Conservation (phyloP, 2,888 invertebrate genomes). For the Hirudinaria manillensis region DNA sequence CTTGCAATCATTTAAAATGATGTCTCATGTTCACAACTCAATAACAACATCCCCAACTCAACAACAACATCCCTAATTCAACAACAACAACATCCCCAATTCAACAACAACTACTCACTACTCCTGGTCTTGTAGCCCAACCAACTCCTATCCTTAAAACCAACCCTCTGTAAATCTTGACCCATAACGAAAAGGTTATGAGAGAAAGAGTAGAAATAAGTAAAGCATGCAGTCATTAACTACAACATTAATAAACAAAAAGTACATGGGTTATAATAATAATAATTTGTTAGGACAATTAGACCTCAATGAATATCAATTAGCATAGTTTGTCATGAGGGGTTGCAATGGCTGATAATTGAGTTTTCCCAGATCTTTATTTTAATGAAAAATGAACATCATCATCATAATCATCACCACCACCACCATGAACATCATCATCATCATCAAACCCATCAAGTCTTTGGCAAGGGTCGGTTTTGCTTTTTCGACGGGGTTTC, state of each 20-base stretch:
- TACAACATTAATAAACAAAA: not conserved
- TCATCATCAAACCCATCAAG: conserved; percentile 59
- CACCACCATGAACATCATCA: too few species aligned
- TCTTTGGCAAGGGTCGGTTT: conserved; percentile 75
- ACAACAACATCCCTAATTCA: too few species aligned
- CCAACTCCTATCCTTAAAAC: conserved; percentile 97
- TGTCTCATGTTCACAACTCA: too few species aligned
- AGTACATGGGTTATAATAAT: not conserved
- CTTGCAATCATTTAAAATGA: too few species aligned
- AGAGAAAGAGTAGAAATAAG: not conserved
- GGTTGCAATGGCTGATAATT: too few species aligned
- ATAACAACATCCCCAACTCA: too few species aligned
- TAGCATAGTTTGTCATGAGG: too few species aligned
- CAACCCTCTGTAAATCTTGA: conserved; percentile 85
- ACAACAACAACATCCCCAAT: too few species aligned
- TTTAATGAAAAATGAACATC: too few species aligned
- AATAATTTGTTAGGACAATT: not conserved
- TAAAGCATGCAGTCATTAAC: not conserved
- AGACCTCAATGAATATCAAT: too few species aligned
- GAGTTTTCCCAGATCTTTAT: too few species aligned
- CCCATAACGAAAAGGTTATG: conserved; percentile 63
- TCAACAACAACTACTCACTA: conserved; percentile 59
- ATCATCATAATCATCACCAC: too few species aligned
- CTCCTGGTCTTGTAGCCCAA: conserved; percentile 87
- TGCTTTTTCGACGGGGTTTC: conserved; percentile 91